Evolutionary conservation across 2,797 vertebrate species (phyloP).

Genomic region (Gymnothorax javanicus): DNA sequence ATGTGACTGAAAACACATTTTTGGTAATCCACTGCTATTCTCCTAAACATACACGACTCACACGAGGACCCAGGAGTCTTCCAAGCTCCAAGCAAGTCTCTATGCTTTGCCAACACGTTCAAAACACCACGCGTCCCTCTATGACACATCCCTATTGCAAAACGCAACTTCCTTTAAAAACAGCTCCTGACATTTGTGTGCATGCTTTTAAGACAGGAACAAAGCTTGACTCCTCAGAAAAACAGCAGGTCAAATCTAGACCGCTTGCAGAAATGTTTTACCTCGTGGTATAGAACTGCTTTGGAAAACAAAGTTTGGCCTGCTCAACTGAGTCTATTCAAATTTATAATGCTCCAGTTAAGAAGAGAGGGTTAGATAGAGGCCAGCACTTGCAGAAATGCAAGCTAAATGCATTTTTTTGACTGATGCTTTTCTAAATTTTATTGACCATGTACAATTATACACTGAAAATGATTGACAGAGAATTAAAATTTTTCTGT

Average conservation of each 20-base stretch:
- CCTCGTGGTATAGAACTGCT: not conserved
- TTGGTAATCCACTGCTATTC: not conserved
- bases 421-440: not conserved
- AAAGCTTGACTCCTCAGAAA: not conserved
- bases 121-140: not conserved
- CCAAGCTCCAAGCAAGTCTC: not conserved
- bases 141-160: not conserved
- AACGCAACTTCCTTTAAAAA: not conserved
- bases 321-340: not conserved
- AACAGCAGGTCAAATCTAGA: not conserved
- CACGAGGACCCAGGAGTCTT: not conserved
- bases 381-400: not conserved
- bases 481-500: not conserved
- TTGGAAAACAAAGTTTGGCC: not conserved
- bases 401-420: not conserved
- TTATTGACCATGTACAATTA: not conserved
- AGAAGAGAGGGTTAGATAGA: not conserved
- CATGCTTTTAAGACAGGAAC: not conserved
- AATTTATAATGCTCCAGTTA: not conserved
- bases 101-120: not conserved
- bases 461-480: not conserved
- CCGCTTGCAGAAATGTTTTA: not conserved
- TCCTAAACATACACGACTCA: not conserved
- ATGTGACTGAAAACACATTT: not conserved
- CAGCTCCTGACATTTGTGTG: not conserved